Base-by-base conservation (phyloP, 2,888 invertebrate species). In the Sympetrum striolatum region DNA sequence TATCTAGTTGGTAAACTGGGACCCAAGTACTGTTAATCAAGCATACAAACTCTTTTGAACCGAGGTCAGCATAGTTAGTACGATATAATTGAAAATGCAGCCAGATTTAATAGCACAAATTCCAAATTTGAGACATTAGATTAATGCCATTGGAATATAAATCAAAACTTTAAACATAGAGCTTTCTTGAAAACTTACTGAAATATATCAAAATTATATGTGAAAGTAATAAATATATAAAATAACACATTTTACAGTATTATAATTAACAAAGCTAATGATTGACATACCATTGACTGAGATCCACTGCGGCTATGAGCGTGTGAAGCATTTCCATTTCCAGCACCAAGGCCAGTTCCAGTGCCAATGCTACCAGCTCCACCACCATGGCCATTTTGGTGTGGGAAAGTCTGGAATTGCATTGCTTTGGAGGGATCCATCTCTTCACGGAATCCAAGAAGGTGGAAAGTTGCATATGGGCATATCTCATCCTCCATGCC, bases 401-500 rank as follows among this genome's bases (percentile, higher is more conserved):
- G 98, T 1, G 97, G 97, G 95, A 97, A 97, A 92, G 98, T 97
- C 95, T 98, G 95, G 96, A 98, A 98, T 94, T 98, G 95, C 96
- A 98, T 96, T 73, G 97, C 97, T 95, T 98, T 98, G 94, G 95
- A 96, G 82, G 98, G 98, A 94, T 98, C 98, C 98, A 98, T 98
- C 95, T 98, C 98, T 94, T 98, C 98, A 93, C 98, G 97, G 97
- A 98, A 98, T 92, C 98, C 98, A 91, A 98, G 96, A 93, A 98
- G 95, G 94, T 98, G 98, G 97, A 98, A 98, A 80, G 98, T 98
- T 14, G 98, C 98, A 94, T 98, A 98, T 80, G 98, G 98, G 94
- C 98, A 98, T 94, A 98, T 98, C 94, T 98, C 98, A 93, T 98
- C 98, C 94, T 98, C 98, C 97, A 98, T 98, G 94, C 98, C 98